Evolutionary conservation across 2,888 invertebrate species (phyloP), one percentile per base, ranked within the genome.

Genomic region (Hypena proboscidalis): DNA sequence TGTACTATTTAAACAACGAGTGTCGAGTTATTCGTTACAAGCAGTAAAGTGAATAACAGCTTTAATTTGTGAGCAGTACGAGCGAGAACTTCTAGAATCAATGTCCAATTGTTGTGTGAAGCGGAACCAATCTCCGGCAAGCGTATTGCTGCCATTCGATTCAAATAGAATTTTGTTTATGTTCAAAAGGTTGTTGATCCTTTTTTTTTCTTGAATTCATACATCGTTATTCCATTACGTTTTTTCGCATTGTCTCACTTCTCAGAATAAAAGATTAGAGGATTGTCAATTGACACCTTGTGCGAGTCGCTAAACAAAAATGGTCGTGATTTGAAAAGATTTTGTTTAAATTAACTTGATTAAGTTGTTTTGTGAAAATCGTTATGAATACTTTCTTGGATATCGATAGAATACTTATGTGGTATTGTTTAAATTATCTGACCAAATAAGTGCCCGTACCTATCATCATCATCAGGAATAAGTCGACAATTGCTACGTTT

Each of bases 1-100:
- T 58, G 70, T 67, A 64, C 74, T 78, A 70, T 81, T 80, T 74
- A 73, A 77, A 80, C 74, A 70, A 56, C 40, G 52, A 52, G 70
- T 69, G 70, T 56, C 40, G 52, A 52, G 70, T 69, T 72, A 70
- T 70, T 72, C 69, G 64, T 70, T 59, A 45, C 33, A 20, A 21
- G 30, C 25, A 32, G 41, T 32, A 44, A 62, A 65, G 50, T 68
- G 67, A 77, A 73, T 69, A 70, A 67, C 69, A 63, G 58, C 64
- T 72, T 64, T 77, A 76, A 74, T 74, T 68, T 68, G 66, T 66
- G 69, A 56, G 71, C 60, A 66, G 55, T 69, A 68, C 41, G 60
- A 50, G 51, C 49, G 49, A 59, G 54, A 63, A 52, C 53, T 51
- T 45, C 40, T 59, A 50, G 53, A 49, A 51, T 45, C 56, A 39